These are phyloP conservation scores for Callipepla squamata DNA, from an alignment of 2,113 vertebrate genomes.

Conservation along the genomic window DNA sequence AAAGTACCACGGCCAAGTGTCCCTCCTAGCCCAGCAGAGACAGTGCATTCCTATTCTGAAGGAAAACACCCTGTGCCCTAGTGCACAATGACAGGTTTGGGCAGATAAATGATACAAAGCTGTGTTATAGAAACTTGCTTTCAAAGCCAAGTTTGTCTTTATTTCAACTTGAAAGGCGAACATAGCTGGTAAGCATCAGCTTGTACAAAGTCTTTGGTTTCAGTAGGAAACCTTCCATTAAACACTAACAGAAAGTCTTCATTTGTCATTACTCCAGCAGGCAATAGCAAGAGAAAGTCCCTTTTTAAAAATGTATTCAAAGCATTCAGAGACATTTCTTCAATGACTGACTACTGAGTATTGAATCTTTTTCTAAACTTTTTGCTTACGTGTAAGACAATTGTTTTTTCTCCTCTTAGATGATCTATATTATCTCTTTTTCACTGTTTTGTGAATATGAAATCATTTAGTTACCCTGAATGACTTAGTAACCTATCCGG, in stretches of 20 bases:
- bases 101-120: not conserved
- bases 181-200: not conserved
- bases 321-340: not conserved
- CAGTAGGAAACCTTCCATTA: not conserved
- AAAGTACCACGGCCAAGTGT: fast-evolving
- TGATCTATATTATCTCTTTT: not conserved
- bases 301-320: not conserved
- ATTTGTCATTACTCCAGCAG: not conserved
- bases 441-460: not conserved
- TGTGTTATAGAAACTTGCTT: not conserved
- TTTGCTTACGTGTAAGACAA: not conserved
- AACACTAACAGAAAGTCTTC: not conserved
- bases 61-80: not conserved
- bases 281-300: not conserved
- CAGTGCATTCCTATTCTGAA: not conserved
- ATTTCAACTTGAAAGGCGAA: not conserved
- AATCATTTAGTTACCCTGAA: not conserved
- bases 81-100: fast-evolving
- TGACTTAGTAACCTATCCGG: not conserved
- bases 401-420: not conserved
- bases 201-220: not conserved
- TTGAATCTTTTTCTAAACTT: not conserved
- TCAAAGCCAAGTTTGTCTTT: not conserved
- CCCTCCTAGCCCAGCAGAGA: not conserved
- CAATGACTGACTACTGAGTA: not conserved